Percentiles rank a stretch among this genome's conserved stretches.
These are phyloP conservation scores for Pocillopora damicornis DNA, from an alignment of 64 coral and sea anemone genomes.

Conservation along the genomic window DNA sequence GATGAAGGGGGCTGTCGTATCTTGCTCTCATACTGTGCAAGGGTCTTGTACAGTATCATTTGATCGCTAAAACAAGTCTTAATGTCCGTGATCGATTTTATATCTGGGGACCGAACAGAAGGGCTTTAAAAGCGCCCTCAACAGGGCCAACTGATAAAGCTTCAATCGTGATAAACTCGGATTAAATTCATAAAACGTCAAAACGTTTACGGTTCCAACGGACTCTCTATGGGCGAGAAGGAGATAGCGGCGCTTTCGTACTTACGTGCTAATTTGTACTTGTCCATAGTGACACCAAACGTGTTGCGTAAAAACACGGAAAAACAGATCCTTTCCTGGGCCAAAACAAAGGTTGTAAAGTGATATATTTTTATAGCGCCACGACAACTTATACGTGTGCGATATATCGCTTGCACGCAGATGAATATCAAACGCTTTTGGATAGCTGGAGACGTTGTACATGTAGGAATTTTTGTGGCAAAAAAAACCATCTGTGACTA, in stretches of 20 bases:
- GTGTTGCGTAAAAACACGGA: conserved; percentile 20
- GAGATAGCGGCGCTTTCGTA: neutral
- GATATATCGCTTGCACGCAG: conserved; percentile 21
- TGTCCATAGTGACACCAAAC: neutral
- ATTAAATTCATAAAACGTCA: conserved; percentile 6
- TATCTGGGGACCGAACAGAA: conserved; percentile 23
- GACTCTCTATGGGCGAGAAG: neutral
- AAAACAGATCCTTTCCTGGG: conserved; percentile 16
- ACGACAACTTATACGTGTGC: conserved; percentile 16
- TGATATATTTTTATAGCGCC: conserved; percentile 41
- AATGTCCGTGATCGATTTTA: conserved; percentile 31
- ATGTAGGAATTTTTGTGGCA: conserved; percentile 34
- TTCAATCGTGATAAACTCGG: conserved; percentile 43
- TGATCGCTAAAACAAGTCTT: conserved; percentile 64
- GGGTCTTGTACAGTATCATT: conserved; percentile 57
- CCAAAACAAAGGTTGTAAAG: conserved; percentile 36
- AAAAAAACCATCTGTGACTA: conserved; percentile 9
- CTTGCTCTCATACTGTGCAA: conserved; percentile 76
- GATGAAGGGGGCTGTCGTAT: conserved; percentile 73
- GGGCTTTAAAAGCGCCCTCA: conserved; percentile 23
- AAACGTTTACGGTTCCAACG: neutral
- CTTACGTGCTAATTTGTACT: neutral
- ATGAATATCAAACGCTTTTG: conserved; percentile 8
- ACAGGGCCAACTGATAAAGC: conserved; percentile 28
- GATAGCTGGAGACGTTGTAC: conserved; percentile 5